Evolutionary conservation across 2,113 vertebrate genomes (phyloP).

Genomic region (Silurus glanis): DNA sequence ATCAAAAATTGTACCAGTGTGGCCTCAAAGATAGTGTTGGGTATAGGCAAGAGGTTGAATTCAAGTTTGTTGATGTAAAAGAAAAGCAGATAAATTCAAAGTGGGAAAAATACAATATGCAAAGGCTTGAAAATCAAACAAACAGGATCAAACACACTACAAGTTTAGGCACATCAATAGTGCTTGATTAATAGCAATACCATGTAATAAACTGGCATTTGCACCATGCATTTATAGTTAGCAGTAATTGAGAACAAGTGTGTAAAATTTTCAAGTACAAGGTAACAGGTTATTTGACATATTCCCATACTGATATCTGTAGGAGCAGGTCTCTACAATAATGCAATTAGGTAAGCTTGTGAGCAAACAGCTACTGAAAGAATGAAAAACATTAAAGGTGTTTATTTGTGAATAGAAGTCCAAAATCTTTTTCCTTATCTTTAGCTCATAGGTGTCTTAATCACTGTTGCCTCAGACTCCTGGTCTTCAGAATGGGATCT

Average conservation of each 20-base stretch:
- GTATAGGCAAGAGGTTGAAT: background rate
- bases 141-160: background rate
- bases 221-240: background rate
- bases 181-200: background rate
- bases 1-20: background rate
- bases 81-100: background rate
- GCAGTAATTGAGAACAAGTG: background rate
- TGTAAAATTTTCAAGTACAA: background rate
- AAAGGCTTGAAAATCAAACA: background rate
- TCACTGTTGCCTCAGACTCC: background rate
- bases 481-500: background rate
- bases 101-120: background rate
- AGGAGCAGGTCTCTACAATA: background rate
- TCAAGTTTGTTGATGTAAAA: background rate
- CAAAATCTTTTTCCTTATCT: background rate
- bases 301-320: background rate
- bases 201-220: background rate
- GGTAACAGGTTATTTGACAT: background rate
- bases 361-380: background rate
- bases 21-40: background rate
- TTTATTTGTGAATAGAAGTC: background rate
- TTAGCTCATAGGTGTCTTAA: background rate
- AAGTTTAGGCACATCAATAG: background rate
- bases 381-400: background rate
- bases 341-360: background rate